Base-by-base conservation (phyloP, 1,140 invertebrate species). In the Galleria mellonella region DNA sequence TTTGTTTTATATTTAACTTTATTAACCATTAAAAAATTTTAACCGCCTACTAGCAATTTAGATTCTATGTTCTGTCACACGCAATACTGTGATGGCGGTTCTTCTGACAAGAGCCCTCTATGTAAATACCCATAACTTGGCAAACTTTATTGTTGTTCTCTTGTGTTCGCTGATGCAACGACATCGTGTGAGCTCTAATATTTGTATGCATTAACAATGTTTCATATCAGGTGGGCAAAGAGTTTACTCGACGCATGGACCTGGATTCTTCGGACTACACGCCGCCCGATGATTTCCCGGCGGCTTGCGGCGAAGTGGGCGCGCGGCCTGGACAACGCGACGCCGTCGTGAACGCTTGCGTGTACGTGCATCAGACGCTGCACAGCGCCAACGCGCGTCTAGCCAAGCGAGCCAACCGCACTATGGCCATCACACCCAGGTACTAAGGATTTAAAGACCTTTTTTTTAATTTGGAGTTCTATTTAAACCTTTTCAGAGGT, bases 321-420 rank as follows among this genome's bases (percentile, higher is more conserved):
- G 82, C 91, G 6, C 89, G 91, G 35, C 94, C 96, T 0, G 90
- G 88, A 5, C 96, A 98, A 81, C 90, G 98, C 32, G 95, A 98
- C 71, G 97, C 97, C 13, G 96, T 99, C 8, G 95, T 99, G 49
- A 99, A 99, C 87, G 95, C 97, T 0, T 98, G 96, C 78, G 98
- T 99, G 8, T 99, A 98, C 75, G 97, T 99, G 3, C 98, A 99
- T 83, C 96, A 98, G 86, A 98, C 97, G 0, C 87, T 99, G 29
- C 96, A 99, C 72, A 94, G 96, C 72, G 96, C 97, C 28, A 99
- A 99, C 72, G 89, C 91, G 7, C 87, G 96, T 36, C 87, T 99
- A 7, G 91, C 92, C 0, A 99, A 98, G 76, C 88, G 97, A 32
- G 97, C 97, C 12, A 94, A 96, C 38, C 90, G 97, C 55, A 97